Evolutionary conservation across 2,797 vertebrate genomes (phyloP).

Genomic region (Lepus townsendii): DNA sequence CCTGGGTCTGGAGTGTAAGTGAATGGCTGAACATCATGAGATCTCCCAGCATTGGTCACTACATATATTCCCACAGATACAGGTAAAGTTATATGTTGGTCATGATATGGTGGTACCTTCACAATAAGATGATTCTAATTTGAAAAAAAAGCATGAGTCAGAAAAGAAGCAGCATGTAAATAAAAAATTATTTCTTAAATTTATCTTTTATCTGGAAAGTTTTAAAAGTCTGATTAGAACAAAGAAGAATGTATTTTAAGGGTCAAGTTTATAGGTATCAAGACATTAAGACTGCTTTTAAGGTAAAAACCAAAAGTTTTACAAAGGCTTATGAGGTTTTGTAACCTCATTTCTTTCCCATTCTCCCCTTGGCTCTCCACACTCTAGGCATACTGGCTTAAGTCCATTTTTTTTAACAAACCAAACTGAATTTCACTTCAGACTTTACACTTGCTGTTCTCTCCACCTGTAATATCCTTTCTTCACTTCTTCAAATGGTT

Average conservation of each 20-base stretch:
- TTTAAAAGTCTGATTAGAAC: slow-evolving; percentile 47
- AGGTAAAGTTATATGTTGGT: slow-evolving; percentile 93
- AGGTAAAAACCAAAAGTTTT: slow-evolving; percentile 54
- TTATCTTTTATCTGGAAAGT: slow-evolving; percentile 55
- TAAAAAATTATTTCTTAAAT: slow-evolving; percentile 34
- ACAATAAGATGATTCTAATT: slow-evolving; percentile 98
- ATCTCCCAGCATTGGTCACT: slow-evolving; percentile 97
- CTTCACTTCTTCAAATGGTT: slow-evolving; percentile 17
- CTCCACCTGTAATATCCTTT: slow-evolving; percentile 31
- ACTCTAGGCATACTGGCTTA: not conserved
- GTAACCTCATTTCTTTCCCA: slow-evolving; percentile 14
- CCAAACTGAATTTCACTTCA: slow-evolving; percentile 35
- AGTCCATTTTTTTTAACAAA: slow-evolving; percentile 34
- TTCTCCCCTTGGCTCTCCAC: not conserved
- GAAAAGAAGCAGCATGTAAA: slow-evolving; percentile 66
- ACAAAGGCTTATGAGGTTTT: not conserved
- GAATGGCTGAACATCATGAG: slow-evolving; percentile 97
- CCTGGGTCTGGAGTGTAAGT: slow-evolving; percentile 97
- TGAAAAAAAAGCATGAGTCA: slow-evolving; percentile 53
- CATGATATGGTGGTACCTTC: slow-evolving; percentile 97
- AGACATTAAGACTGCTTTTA: not conserved
- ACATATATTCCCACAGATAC: slow-evolving; percentile 97
- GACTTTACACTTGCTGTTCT: not conserved
- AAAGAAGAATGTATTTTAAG: slow-evolving; percentile 50
- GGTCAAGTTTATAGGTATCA: slow-evolving; percentile 11